These are phyloP conservation scores for Lycocerus yunnanus DNA, from an alignment of 2,888 invertebrate genomes.

Conservation along the genomic window DNA sequence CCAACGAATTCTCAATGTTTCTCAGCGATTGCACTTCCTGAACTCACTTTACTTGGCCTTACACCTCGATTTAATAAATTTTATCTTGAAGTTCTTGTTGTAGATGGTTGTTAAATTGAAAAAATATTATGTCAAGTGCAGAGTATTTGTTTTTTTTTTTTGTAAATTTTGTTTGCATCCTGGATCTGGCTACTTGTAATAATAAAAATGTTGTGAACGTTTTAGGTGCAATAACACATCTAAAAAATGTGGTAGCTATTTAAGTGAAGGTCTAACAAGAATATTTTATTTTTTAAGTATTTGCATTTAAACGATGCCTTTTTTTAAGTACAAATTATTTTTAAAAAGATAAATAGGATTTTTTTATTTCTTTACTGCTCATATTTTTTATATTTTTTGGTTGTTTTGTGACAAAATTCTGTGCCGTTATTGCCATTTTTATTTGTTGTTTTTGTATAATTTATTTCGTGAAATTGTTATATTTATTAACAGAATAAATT, in stretches of 20 bases:
- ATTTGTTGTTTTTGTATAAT: not conserved
- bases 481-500: not conserved
- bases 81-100: not conserved
- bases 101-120: not conserved
- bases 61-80: not conserved
- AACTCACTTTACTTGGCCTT: not conserved
- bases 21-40: not conserved
- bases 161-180: not conserved
- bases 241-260: not conserved
- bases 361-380: not conserved
- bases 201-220: not conserved
- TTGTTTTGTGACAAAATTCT: not conserved
- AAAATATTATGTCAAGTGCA: not conserved
- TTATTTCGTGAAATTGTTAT: not conserved
- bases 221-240: not conserved
- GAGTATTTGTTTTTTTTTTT: not conserved
- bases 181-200: not conserved
- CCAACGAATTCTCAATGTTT: not conserved
- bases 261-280: not conserved
- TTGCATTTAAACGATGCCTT: not conserved
- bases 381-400: not conserved
- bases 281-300: not conserved
- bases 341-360: not conserved
- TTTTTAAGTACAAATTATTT: conserved; percentile 16
- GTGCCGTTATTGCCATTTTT: conserved; percentile 13